phyloP scores from a whole-genome alignment of 2,113 vertebrate genomes.

The Bubo scandiacus region DNA sequence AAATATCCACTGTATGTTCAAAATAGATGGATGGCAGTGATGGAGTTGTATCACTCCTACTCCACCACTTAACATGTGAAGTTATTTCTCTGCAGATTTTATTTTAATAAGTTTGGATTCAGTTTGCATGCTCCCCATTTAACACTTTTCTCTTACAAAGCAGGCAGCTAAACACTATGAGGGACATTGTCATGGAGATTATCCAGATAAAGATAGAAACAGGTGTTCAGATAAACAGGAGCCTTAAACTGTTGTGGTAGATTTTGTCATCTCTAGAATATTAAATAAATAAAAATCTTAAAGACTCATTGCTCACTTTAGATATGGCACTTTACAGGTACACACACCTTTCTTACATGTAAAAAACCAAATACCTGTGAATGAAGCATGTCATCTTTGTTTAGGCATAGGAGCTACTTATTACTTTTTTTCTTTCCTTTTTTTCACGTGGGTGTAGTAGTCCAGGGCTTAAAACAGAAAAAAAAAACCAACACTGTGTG shows the following conservation, averaged over 20 bases:
- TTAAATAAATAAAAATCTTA: not conserved
- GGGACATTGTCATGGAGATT: conserved; percentile 39
- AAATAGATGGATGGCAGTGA: not conserved
- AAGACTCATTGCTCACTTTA: not conserved
- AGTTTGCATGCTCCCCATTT: not conserved
- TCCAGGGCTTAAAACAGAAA: not conserved
- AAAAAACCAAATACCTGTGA: not conserved
- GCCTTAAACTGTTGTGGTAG: not conserved
- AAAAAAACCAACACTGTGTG: not conserved
- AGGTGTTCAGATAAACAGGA: conserved; percentile 17
- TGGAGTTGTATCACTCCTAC: not conserved
- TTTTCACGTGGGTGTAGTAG: not conserved
- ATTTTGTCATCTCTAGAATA: not conserved
- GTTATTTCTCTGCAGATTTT: not conserved
- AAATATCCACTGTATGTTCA: not conserved
- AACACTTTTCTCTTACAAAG: not conserved
- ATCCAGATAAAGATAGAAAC: conserved; percentile 6
- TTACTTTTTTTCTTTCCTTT: not conserved
- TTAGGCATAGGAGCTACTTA: not conserved
- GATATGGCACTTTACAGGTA: not conserved
- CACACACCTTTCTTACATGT: not conserved
- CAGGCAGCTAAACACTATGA: not conserved
- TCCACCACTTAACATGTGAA: not conserved
- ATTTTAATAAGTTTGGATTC: not conserved
- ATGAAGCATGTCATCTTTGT: not conserved